Evolutionary conservation across 2,888 invertebrate species (phyloP), one percentile per base, ranked within the genome.

Genomic region (Nineta flava): DNA sequence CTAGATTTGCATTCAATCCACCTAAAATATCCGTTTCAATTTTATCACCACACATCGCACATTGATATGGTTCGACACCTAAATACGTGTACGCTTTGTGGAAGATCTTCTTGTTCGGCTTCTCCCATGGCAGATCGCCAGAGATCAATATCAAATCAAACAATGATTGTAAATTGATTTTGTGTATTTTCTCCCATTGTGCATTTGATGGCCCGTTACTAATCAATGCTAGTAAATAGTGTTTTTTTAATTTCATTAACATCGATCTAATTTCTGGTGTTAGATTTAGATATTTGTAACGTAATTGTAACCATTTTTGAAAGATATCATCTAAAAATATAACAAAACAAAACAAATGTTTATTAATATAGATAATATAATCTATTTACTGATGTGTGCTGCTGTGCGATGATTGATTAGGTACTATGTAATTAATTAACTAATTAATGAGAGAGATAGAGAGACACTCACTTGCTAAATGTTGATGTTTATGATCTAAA

Each of bases 31-130:
- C 91, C 35, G 90, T 88, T 65, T 88, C 87, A 57, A 90, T 67
- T 64, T 87, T 87, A 64, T 91, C 91, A 45, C 90, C 90, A 60
- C 88, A 81, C 87, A 91, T 90, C 58, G 87, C 74, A 68, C 87
- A 88, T 56, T 79, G 76, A 50, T 75, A 69, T 1, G 88, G 83
- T 61, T 79, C 74, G 16, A 90, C 83, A 55, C 77, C 75, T 51
- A 91, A 75, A 62, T 75, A 74, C 60, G 79, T 77, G 68, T 87
- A 88, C 31, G 87, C 88, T 58, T 84, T 80, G 56, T 81, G 74
- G 67, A 90, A 90, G 66, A 90, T 88, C 62, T 81, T 76, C 56
- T 81, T 76, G 63, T 86, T 77, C 0, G 90, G 90, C 66, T 90
- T 91, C 69, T 88, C 88, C 82, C 85, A 87, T 3, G 83, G 83